Base-by-base conservation (phyloP, 2,113 vertebrate genomes). In the Gambusia holbrooki region DNA sequence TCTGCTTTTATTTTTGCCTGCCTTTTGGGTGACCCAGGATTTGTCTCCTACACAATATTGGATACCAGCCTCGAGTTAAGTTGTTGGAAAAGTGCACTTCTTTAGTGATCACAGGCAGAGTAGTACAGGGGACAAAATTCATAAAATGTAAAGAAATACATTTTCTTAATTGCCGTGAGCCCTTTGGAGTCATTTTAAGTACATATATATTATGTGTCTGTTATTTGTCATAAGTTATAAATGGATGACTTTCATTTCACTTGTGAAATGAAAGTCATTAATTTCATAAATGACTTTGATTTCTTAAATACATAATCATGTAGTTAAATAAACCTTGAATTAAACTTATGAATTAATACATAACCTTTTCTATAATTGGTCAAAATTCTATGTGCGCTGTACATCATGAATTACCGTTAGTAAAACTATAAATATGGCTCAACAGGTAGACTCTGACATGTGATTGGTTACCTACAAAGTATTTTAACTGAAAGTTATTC, bases 1-100 rank as follows among this genome's bases (percentile, higher is more conserved):
- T 91, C 87, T 92, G 88, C 66, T 74, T 84, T 89, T 40, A 37
- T 37, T 45, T 74, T 84, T 89, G 11, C 33, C 83, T 87, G 84
- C 84, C 86, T 89, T 80, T 81, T 88, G 79, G 74, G 76, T 60
- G 74, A 87, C 66, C 2, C 2, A 66, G 79, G 90, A 89, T 88
- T 90, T 92, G 85, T 86, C 74, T 85, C 70, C 40, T 71, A 14
- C 10, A 77, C 45, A 35, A 4, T 71, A 35, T 35, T 25, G 19
- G 45, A 62, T 30, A 78, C 51, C n/a, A 84, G 51, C 62, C n/a
- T 65, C 63, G 28, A 68, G 68, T 6, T 19, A 30, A 14, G 51
- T 67, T 79, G 58, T 75, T 73, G 19, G 22, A 33, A 25, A 25
- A 30, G 19, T 65, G 28, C 15, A 64, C 15, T 25, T 42, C 25